Evolutionary conservation across 2,888 invertebrate genomes (phyloP).

Genomic region (Alcis repandata): DNA sequence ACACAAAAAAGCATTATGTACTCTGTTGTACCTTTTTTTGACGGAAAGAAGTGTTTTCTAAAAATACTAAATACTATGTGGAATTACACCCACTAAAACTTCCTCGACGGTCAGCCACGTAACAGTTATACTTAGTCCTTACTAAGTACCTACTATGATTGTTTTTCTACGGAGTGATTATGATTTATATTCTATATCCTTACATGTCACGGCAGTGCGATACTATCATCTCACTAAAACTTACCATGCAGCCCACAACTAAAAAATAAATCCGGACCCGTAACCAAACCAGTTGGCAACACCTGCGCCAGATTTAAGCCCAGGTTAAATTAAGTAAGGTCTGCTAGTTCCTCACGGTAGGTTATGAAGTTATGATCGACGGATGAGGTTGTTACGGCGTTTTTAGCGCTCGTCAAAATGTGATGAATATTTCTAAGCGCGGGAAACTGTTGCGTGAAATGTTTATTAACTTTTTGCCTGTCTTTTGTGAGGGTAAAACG

Average conservation of each 20-base stretch:
- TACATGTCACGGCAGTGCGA: no score
- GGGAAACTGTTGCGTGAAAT: slow-evolving; percentile 28
- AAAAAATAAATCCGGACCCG: background rate
- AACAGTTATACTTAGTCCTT: no score
- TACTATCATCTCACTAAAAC: background rate
- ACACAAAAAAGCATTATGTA: no score
- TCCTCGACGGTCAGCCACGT: no score
- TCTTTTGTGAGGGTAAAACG: slow-evolving; percentile 11
- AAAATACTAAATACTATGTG: no score
- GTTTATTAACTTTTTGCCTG: slow-evolving; percentile 37
- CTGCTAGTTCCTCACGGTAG: slow-evolving; percentile 35
- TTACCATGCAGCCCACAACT: background rate
- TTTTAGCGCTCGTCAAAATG: slow-evolving; percentile 29
- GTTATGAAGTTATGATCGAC: slow-evolving; percentile 50
- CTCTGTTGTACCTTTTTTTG: no score
- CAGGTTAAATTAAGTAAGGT: slow-evolving; percentile 52
- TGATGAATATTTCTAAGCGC: slow-evolving; percentile 29
- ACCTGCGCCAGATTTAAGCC: slow-evolving; percentile 41
- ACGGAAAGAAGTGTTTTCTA: no score
- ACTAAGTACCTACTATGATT: no score
- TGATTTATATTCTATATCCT: no score
- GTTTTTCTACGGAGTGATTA: no score
- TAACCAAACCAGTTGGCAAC: slow-evolving; percentile 5
- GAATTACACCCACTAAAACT: no score
- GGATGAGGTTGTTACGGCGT: slow-evolving; percentile 32